phyloP scores from a whole-genome alignment of 2,888 invertebrate genomes.

The Zelleria hepariella region DNA sequence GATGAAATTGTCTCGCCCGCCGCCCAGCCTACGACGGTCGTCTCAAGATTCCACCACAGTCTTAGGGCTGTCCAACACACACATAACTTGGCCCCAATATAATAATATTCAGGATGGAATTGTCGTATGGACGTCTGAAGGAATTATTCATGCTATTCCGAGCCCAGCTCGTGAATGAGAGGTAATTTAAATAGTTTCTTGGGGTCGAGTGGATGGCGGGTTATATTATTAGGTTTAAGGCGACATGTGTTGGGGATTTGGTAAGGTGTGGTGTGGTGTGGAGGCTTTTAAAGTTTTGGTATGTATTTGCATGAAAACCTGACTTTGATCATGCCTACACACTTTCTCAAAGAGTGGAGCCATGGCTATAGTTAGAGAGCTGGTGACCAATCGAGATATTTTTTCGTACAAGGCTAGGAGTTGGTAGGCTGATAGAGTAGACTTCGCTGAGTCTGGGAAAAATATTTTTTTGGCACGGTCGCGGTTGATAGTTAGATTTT shows the following conservation, averaged over 20 bases:
- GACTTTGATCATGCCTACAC: no score
- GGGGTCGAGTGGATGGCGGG: slow-evolving; percentile 14
- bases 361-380: no score
- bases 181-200: slow-evolving; percentile 51
- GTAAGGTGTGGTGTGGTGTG: background rate
- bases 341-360: no score
- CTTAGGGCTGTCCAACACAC: slow-evolving; percentile 60
- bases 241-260: background rate
- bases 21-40: slow-evolving; percentile 35
- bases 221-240: slow-evolving; percentile 19
- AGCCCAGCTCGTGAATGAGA: slow-evolving; percentile 32
- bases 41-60: slow-evolving; percentile 42
- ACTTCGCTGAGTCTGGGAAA: no score
- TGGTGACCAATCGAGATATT: no score
- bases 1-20: slow-evolving; percentile 3
- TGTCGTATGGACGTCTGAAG: slow-evolving; percentile 66
- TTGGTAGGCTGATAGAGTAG: no score
- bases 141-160: slow-evolving; percentile 64
- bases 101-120: slow-evolving; percentile 55
- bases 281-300: no score
- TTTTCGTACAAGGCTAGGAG: no score
- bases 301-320: no score
- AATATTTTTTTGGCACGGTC: no score
- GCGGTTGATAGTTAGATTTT: no score
- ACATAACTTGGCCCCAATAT: slow-evolving; percentile 42